Conservation (phyloP, 2,888 invertebrate species). For the Dynastes grantii region DNA sequence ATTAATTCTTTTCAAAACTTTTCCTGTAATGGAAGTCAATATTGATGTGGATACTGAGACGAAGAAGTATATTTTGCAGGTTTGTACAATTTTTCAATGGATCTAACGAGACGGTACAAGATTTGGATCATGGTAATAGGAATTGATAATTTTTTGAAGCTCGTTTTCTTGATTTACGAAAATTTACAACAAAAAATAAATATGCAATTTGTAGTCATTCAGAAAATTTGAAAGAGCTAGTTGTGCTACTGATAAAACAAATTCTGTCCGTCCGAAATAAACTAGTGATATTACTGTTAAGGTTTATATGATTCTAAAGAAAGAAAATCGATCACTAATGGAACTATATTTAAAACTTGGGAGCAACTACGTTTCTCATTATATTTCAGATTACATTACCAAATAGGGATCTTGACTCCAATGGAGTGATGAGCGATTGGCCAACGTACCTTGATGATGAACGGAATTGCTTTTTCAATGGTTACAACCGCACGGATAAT, state of each 20-base stretch:
- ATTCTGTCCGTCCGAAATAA: too few species aligned
- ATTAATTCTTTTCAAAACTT: conserved; percentile 57
- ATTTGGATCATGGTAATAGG: too few species aligned
- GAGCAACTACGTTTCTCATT: conserved; percentile 41
- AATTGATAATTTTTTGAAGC: too few species aligned
- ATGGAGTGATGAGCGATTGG: conserved; percentile 34
- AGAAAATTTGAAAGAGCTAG: too few species aligned
- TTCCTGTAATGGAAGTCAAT: conserved; percentile 59
- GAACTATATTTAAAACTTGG: background rate
- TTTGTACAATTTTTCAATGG: conserved; percentile 26
- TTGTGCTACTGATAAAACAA: too few species aligned
- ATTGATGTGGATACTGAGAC: conserved; percentile 57
- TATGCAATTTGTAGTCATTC: too few species aligned
- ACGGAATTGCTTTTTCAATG: background rate
- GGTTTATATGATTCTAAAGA: too few species aligned
- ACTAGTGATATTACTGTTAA: too few species aligned
- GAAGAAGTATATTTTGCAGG: conserved; percentile 57
- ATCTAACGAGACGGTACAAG: too few species aligned
- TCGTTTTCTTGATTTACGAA: too few species aligned
- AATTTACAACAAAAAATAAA: too few species aligned
- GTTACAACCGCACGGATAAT: background rate
- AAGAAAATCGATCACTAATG: background rate
- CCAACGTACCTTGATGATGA: conserved; percentile 25
- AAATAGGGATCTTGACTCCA: conserved; percentile 52
- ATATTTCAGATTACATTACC: conserved; percentile 57